Evolutionary conservation across 2,113 vertebrate genomes (phyloP), one percentile per base, ranked within the genome.

Genomic region (Protomyctophum bolini): DNA sequence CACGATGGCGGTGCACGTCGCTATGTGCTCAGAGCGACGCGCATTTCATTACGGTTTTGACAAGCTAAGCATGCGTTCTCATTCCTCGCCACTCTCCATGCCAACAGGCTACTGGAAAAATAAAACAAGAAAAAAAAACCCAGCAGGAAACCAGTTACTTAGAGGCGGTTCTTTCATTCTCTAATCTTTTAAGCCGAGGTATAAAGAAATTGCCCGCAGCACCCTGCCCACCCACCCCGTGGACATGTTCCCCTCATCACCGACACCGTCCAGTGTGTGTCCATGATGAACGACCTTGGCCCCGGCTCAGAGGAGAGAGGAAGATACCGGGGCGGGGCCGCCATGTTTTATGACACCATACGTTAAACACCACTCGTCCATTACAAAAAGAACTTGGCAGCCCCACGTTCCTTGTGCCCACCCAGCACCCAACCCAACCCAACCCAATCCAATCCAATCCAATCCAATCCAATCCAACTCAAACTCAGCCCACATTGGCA

Each of bases 231-330:
- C 21, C 21, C 21, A 21, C 21, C 21, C 21, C 21, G 48, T 59
- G 68, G 58, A 63, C 55, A 54, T 58, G 70, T 74, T 76, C 68
- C 78, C 77, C 50, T 79, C 54, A 41, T 41, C 59, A 63, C 69
- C 49, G 66, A 41, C 48, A 41, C 56, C 5, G 7, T 21, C 21
- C 21, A 21, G 21, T 21, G 21, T 21, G 70, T 57, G 59, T 75
- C 77, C 12, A 8, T 90, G 82, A 91, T 88, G 80, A 80, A 89
- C 28, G 68, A 79, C 87, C 86, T 89, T 87, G 81, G 77, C 77
- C 50, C 21, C 63, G 21, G 70, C 49, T 6, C 8, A 56, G 55
- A 14, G 49, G 48, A 76, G 71, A 63, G 2, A 63, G 76, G 63
- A 65, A 81, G 66, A 77, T 58, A 68, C 76, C 1, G 33, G 84